Percentiles rank a stretch among this genome's conserved stretches.
Conservation (phyloP, 2,113 vertebrate genomes). For the Stigmatopora nigra region DNA sequence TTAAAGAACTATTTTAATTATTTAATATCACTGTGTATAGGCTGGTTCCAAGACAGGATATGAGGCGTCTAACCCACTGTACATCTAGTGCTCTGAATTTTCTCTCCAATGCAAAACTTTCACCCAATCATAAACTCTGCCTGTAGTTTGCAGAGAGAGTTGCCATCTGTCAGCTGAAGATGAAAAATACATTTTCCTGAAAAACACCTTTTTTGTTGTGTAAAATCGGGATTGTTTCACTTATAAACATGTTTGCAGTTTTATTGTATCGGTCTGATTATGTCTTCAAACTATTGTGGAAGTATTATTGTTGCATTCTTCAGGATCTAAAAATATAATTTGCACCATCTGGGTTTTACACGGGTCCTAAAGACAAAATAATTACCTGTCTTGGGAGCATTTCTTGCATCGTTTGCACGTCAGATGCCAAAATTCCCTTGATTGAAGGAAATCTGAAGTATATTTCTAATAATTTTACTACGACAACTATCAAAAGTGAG, state of each 20-base stretch:
- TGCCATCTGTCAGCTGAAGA: constrained; percentile 34
- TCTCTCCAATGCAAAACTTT: constrained; percentile 33
- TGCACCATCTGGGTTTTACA: constrained; percentile 12
- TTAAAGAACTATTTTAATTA: constrained; percentile 13
- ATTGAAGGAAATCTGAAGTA: constrained; percentile 1
- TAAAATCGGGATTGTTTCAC: not conserved
- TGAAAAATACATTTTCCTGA: constrained; percentile 11
- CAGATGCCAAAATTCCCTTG: not conserved
- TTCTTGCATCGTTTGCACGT: not conserved
- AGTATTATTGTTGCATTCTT: not conserved
- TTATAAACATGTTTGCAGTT: not conserved
- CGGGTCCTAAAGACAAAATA: constrained; percentile 2
- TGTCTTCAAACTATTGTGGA: not conserved
- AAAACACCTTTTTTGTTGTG: constrained; percentile 15
- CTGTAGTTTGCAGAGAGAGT: constrained; percentile 25
- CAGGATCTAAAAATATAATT: constrained; percentile 12
- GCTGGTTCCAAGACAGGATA: constrained; percentile 22
- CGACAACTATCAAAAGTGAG: constrained; percentile 1
- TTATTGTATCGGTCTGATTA: constrained; percentile 1
- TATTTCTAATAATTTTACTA: not conserved
- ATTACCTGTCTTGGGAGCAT: constrained; percentile 3
- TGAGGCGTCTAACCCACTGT: constrained; percentile 23
- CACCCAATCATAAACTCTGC: constrained; percentile 26
- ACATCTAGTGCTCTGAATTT: constrained; percentile 25
- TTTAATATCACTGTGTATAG: constrained; percentile 16